These are phyloP conservation scores for Chloroceryle aenea DNA, from an alignment of 2,113 vertebrate species.

Conservation along the genomic window DNA sequence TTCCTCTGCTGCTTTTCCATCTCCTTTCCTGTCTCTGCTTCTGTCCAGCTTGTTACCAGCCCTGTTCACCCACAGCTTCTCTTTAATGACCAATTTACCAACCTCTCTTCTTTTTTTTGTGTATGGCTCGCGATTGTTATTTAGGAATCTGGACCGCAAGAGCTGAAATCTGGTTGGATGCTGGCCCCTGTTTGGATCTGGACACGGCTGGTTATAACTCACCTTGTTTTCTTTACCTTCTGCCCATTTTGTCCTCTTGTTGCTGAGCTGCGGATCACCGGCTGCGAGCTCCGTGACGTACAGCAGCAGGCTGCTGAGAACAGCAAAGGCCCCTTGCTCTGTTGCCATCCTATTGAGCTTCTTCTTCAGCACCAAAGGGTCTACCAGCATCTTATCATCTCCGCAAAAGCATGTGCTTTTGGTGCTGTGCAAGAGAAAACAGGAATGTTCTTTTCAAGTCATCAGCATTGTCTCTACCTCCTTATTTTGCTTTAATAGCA, in stretches of 20 bases:
- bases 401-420: background rate
- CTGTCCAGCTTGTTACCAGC: slow-evolving; percentile 67
- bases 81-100: slow-evolving; percentile 79
- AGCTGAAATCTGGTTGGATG: slow-evolving; percentile 87
- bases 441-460: slow-evolving; percentile 52
- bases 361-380: slow-evolving; percentile 79
- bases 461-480: background rate
- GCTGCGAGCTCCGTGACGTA: slow-evolving; percentile 74
- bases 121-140: slow-evolving; percentile 76
- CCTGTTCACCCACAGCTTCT: slow-evolving; percentile 49
- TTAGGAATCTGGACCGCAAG: slow-evolving; percentile 86
- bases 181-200: background rate
- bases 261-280: background rate
- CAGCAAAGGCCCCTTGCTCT: slow-evolving; percentile 69
- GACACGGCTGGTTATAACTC: background rate
- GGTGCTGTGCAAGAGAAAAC: slow-evolving; percentile 81
- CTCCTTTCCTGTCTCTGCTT: slow-evolving; percentile 25
- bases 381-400: slow-evolving; percentile 36
- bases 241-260: slow-evolving; percentile 42
- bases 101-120: slow-evolving; percentile 84
- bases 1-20: background rate
- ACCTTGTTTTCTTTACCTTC: slow-evolving; percentile 14
- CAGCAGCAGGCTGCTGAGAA: slow-evolving; percentile 85
- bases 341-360: slow-evolving; percentile 75
- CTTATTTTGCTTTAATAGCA: slow-evolving; percentile 27